Evolutionary conservation across 2,797 vertebrate genomes (phyloP), one percentile per base, ranked within the genome.

Genomic region (Onychomys leucogaster): DNA sequence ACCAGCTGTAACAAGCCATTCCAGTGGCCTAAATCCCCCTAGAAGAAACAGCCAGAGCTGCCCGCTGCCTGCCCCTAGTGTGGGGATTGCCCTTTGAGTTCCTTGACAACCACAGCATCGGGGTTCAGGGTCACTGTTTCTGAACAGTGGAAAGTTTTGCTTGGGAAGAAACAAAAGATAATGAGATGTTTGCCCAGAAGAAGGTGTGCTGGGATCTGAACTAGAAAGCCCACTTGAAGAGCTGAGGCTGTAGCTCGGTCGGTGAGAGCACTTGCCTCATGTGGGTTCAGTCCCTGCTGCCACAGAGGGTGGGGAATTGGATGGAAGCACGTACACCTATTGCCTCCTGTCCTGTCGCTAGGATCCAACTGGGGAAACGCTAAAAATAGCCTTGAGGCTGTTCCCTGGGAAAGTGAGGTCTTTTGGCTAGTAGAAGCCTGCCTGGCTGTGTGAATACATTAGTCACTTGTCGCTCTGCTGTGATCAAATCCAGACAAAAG

Each of bases 11-110:
- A 0, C n/a, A 0, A 14, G 29, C 5, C 5, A 1, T 23, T 69
- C 59, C 19, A 0, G 37, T 52, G 1, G 7, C 57, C 6, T 3
- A 4, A 1, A 8, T 52, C 7, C 52, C 21, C 0, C 17, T 29
- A 12, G 61, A 1, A 0, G 81, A 25, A 1, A 57, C 27, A 0
- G 37, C 27, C n/a, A 0, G 4, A 19, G n/a, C 49, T 23, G 0
- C 7, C 67, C 25, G 0, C 61, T 1, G 1, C 6, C 0, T 4
- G 8, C 7, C 81, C 16, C 67, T 0, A 0, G 4, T 34, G 2
- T 0, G 0, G 1, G 4, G 6, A 6, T 1, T 7, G 0, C 5
- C 17, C 41, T 0, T 21, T 11, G 21, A 0, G 2, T 25, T 37
- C 55, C 63, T 52, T 1, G 81, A 2, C 10, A 1, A 0, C 14